Conservation (phyloP, 37 sponge, comb jelly and placozoan genomes). For the Cladorhizidae sp. region DNA sequence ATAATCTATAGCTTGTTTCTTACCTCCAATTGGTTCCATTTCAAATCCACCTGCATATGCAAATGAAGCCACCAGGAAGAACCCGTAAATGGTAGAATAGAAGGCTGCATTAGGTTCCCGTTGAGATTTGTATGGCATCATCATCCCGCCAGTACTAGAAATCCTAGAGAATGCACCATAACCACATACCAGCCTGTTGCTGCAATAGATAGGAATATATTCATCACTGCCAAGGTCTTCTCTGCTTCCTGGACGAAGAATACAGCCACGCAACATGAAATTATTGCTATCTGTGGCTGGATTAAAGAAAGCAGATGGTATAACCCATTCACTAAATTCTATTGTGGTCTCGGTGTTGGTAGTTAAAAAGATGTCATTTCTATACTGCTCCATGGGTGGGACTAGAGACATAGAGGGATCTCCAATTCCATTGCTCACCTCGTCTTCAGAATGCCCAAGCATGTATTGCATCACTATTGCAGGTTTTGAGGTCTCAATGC, state of each 20-base stretch:
- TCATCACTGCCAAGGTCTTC: not conserved
- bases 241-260: not conserved
- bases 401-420: slow-evolving; percentile 53
- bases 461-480: slow-evolving; percentile 45
- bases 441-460: slow-evolving; percentile 41
- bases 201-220: slow-evolving; percentile 23
- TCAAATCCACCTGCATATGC: slow-evolving; percentile 41
- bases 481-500: slow-evolving; percentile 36
- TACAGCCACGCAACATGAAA: slow-evolving; percentile 1
- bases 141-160: not conserved
- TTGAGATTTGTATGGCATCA: not conserved
- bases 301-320: slow-evolving; percentile 35
- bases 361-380: slow-evolving; percentile 19
- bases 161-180: slow-evolving; percentile 12
- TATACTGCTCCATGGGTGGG: slow-evolving; percentile 47
- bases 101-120: slow-evolving; percentile 24
- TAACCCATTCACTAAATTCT: not conserved
- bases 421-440: not conserved
- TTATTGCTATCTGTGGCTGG: not conserved
- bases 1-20: too few species aligned
- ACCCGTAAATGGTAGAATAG: slow-evolving; percentile 19
- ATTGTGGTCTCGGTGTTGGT: not conserved
- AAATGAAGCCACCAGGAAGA: slow-evolving; percentile 22
- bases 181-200: slow-evolving; percentile 20
- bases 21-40: slow-evolving; percentile 36